phyloP scores from a whole-genome alignment of 2,797 vertebrate genomes.

The Poeciliopsis gracilis region DNA sequence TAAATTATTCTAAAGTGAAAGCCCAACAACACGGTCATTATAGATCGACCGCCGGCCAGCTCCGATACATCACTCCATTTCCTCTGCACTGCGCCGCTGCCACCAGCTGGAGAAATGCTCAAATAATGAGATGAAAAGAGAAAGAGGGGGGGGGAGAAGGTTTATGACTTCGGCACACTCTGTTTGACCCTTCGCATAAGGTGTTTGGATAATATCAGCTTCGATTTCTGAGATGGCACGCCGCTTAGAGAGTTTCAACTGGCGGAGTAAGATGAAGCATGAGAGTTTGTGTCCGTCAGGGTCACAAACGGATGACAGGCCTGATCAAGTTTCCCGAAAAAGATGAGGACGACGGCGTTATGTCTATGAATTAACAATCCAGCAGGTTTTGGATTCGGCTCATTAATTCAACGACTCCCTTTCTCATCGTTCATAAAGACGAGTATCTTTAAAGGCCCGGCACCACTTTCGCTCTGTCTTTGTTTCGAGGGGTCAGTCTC shows the following conservation, averaged over 20 bases:
- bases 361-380: neutral
- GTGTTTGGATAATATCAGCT: slow-evolving; percentile 65
- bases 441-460: neutral
- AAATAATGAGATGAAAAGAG: slow-evolving; percentile 72
- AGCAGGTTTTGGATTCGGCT: neutral
- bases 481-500: too few species aligned
- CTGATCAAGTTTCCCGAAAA: neutral
- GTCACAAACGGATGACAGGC: neutral
- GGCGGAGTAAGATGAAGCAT: slow-evolving; percentile 45
- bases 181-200: slow-evolving; percentile 70
- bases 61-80: slow-evolving; percentile 77
- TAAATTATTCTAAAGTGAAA: slow-evolving; percentile 85
- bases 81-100: slow-evolving; percentile 63
- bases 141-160: slow-evolving; percentile 26
- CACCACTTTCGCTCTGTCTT: too few species aligned
- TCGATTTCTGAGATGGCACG: slow-evolving; percentile 40
- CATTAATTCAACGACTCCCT: neutral
- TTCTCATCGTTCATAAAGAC: neutral
- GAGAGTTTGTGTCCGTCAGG: slow-evolving; percentile 7
- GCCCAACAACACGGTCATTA: slow-evolving; percentile 80
- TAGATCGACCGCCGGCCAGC: slow-evolving; percentile 78
- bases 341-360: neutral
- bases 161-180: slow-evolving; percentile 76
- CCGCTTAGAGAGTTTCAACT: slow-evolving; percentile 51
- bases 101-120: slow-evolving; percentile 68